Conservation (phyloP, 2,888 invertebrate genomes). For the Cataglyphis livida region DNA sequence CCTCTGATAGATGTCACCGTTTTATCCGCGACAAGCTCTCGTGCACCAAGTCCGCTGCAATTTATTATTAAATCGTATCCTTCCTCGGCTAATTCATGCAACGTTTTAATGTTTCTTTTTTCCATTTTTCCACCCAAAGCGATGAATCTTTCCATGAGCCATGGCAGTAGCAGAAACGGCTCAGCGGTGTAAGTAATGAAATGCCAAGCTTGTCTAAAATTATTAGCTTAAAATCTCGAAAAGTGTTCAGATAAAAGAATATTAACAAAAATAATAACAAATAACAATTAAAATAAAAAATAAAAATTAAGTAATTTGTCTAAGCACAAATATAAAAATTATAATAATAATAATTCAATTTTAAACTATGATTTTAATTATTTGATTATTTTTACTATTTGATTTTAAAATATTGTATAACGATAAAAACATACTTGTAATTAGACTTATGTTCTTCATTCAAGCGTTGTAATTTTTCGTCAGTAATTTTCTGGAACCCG, state of each 20-base stretch:
- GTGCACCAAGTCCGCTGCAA: constrained; percentile 91
- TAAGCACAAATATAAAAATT: not conserved
- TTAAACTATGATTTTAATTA: not conserved
- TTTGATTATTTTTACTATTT: not conserved
- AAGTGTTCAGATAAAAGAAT: not conserved
- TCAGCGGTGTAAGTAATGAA: constrained; percentile 91
- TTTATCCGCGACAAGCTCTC: constrained; percentile 88
- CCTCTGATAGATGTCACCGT: constrained; percentile 90
- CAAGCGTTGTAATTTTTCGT: constrained; percentile 82
- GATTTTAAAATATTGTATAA: not conserved
- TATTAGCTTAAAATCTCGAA: not conserved
- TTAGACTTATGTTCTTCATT: constrained; percentile 80
- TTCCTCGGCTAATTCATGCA: constrained; percentile 86
- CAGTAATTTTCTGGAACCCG: constrained; percentile 83
- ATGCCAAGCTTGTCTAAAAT: constrained; percentile 87
- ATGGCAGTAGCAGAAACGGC: constrained; percentile 89
- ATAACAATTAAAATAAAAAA: not conserved
- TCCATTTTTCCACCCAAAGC: constrained; percentile 88
- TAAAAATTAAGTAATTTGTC: not conserved
- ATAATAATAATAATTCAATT: not conserved
- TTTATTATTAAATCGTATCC: constrained; percentile 91
- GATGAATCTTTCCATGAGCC: constrained; percentile 88
- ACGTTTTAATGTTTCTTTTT: constrained; percentile 86
- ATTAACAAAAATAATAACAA: not conserved
- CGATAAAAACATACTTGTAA: constrained; percentile 81